Evolutionary conservation across 2,113 vertebrate species (phyloP).

Genomic region (Caloenas nicobarica): DNA sequence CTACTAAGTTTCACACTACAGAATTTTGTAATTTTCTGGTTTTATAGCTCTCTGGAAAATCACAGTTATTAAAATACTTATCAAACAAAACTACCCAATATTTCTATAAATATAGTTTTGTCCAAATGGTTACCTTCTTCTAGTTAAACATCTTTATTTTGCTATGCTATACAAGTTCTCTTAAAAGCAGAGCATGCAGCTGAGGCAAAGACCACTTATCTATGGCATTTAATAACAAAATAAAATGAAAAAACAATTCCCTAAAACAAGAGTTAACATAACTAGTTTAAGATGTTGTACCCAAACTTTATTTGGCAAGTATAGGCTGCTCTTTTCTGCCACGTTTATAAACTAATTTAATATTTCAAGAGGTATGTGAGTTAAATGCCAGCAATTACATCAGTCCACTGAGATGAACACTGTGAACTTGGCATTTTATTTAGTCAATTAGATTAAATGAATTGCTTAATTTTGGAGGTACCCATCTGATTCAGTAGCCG

Average conservation of each 20-base stretch:
- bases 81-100: background rate
- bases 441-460: constrained; percentile 19
- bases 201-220: background rate
- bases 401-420: constrained; percentile 49
- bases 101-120: background rate
- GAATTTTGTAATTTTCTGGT: background rate
- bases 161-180: background rate
- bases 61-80: background rate
- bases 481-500: constrained; percentile 48
- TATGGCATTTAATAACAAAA: background rate
- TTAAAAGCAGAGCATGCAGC: background rate
- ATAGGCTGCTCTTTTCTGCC: constrained; percentile 47
- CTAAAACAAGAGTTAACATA: background rate
- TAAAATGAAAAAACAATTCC: background rate
- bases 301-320: constrained; percentile 43
- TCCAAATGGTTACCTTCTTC: background rate
- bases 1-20: background rate
- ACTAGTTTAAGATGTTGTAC: constrained; percentile 30
- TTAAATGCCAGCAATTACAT: constrained; percentile 64
- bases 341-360: constrained; percentile 69
- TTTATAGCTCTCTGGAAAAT: background rate
- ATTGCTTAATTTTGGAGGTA: constrained; percentile 41
- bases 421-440: constrained; percentile 35
- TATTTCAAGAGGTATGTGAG: constrained; percentile 63
- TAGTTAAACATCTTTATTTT: background rate